Percentiles rank a stretch among this genome's conserved stretches.
Conservation (phyloP, 2,113 vertebrate species). For the Bos indicus region DNA sequence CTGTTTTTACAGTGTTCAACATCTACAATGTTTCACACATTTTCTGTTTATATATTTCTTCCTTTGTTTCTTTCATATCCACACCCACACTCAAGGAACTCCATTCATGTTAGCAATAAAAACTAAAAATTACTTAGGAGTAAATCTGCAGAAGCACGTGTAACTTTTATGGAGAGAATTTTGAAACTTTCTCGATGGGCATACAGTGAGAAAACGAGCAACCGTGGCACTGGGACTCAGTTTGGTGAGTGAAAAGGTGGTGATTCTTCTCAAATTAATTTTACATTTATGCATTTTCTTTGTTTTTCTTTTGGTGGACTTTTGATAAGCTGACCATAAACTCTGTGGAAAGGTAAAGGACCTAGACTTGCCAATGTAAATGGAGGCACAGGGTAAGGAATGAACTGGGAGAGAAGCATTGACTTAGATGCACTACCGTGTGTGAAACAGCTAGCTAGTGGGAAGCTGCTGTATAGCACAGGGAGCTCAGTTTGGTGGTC, state of each 20-base stretch:
- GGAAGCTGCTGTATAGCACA: not conserved
- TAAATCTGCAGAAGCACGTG: not conserved
- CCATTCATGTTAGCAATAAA: constrained; percentile 21
- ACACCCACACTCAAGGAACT: constrained; percentile 23
- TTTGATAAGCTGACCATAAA: not conserved
- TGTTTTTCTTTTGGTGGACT: not conserved
- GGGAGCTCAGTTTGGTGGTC: not conserved
- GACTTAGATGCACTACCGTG: not conserved
- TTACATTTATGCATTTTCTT: not conserved
- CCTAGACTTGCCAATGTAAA: not conserved
- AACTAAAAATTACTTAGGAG: constrained; percentile 9
- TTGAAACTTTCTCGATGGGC: not conserved
- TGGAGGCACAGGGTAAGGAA: not conserved
- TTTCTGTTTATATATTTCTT: constrained; percentile 13
- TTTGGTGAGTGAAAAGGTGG: not conserved
- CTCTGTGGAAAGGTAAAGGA: not conserved
- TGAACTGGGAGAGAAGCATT: not conserved
- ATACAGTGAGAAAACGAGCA: not conserved
- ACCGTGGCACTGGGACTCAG: not conserved
- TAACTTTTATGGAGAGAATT: not conserved
- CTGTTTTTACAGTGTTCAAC: constrained; percentile 29
- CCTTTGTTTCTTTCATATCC: constrained; percentile 29
- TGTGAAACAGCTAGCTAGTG: not conserved
- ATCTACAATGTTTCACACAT: not conserved
- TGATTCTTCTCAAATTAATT: not conserved